phyloP scores from a whole-genome alignment of 30 jellyfish, hydroid and myxozoan species.

The Aurelia coerulea region DNA sequence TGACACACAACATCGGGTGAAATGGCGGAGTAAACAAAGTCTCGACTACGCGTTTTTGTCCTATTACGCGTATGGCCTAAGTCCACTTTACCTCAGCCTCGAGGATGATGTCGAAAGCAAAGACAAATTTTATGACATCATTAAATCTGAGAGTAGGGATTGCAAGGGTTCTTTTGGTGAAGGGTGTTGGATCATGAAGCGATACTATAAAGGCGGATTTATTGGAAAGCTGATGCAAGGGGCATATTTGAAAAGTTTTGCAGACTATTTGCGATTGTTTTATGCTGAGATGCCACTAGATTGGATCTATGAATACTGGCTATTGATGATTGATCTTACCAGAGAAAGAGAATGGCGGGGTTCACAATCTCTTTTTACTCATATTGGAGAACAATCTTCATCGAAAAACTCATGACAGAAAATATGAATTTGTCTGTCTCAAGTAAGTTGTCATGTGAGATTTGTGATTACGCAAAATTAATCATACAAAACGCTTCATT shows the following conservation, averaged over 20 bases:
- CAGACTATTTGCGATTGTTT: conserved; percentile 16
- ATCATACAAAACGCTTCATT: too few relatives aligned
- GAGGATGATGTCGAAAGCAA: conserved; percentile 35
- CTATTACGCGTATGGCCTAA: conserved; percentile 35
- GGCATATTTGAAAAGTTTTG: conserved; percentile 3
- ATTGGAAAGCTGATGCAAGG: conserved; percentile 49
- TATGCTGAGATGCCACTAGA: conserved; percentile 59
- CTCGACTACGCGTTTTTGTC: conserved; percentile 74
- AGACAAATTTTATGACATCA: conserved; percentile 20
- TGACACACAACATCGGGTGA: conserved; percentile 49
- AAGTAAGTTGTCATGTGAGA: too few relatives aligned
- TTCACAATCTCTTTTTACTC: conserved; percentile 21
- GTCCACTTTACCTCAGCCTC: conserved; percentile 8
- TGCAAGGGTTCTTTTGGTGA: neutral
- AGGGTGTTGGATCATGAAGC: conserved; percentile 27
- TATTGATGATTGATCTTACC: neutral
- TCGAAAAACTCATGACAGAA: neutral
- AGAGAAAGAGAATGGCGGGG: neutral
- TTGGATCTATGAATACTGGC: conserved; percentile 16
- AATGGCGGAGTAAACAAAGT: conserved; percentile 79
- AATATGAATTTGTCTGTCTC: too few relatives aligned
- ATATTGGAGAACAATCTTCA: conserved; percentile 49
- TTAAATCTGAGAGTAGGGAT: conserved; percentile 13
- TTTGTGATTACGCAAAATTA: too few relatives aligned
- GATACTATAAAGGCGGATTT: conserved; percentile 31